Evolutionary conservation across 2,113 vertebrate species (phyloP), one percentile per base, ranked within the genome.

Genomic region (Dolichallabes microphthalmus): DNA sequence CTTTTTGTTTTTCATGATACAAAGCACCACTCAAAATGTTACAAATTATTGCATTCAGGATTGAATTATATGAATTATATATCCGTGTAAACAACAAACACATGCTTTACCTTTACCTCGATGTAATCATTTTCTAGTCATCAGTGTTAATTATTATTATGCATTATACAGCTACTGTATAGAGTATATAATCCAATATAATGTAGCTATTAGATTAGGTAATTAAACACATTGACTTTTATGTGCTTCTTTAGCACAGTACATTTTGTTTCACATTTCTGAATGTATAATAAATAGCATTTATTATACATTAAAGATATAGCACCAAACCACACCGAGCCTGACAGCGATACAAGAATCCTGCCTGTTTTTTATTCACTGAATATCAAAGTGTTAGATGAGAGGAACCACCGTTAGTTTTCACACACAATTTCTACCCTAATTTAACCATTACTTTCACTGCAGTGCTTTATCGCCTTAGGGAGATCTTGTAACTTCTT

Each of bases 311-410:
- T 39, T 68, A 50, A 25, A 74, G 39, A 9, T 45, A 1, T 53
- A 15, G 50, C 22, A n/a, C 12, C 13, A 53, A 75, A n/a, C 25
- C 22, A 13, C 39, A 13, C 17, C 20, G 3, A 45, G 68, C 19
- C 5, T 74, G 71, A 74, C 71, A 25, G 4, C n/a, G 71, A 74
- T 50, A 25, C 39, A 74, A 74, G 12, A 50, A 50, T 74, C 71
- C 11, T 73, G 20, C 69, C 20, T 39, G 50, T 25, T 73, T 50
- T 50, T 50, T 50, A 45, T 45, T 25, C 39, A 50, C 39, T 74
- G 71, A 50, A 50, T 74, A 50, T 74, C 71, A n/a, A 45, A 45
- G 39, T n/a, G 71, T 74, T 74, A 74, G 39, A 52, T 74, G 71
- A n/a, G 39, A 74, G 71, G 12, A 74, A 74, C 11, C 12, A 6